These are phyloP conservation scores for Dynastes maya DNA, from an alignment of 2,888 invertebrate species.

Conservation along the genomic window DNA sequence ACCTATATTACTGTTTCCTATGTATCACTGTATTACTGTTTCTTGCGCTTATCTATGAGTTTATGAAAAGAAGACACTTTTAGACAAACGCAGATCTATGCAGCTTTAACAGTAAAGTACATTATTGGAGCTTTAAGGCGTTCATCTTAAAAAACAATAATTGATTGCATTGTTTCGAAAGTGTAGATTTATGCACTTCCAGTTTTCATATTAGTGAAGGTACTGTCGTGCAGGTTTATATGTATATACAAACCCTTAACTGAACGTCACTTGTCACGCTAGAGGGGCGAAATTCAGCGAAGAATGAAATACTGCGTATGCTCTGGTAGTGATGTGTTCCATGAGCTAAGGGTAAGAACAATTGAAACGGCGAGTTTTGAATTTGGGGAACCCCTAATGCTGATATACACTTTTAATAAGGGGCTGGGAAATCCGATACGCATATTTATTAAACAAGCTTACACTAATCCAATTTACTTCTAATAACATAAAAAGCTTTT, in stretches of 20 bases:
- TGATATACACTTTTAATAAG: conserved; percentile 42
- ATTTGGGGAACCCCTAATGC: conserved; percentile 35
- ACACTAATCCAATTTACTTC: conserved; percentile 39
- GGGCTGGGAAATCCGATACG: conserved; percentile 35
- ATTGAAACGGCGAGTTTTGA: conserved; percentile 18
- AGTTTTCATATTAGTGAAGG: too few relatives aligned
- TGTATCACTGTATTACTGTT: too few relatives aligned
- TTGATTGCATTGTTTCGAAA: too few relatives aligned
- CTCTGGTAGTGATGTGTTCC: neutral
- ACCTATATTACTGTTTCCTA: too few relatives aligned
- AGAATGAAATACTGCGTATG: conserved; percentile 8
- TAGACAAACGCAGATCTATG: too few relatives aligned
- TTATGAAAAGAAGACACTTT: too few relatives aligned
- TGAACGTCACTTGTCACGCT: conserved; percentile 45
- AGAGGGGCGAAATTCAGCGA: conserved; percentile 26
- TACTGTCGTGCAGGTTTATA: conserved; percentile 20
- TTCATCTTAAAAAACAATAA: too few relatives aligned
- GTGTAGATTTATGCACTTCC: too few relatives aligned
- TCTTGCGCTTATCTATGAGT: too few relatives aligned
- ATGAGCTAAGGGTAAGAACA: conserved; percentile 38
- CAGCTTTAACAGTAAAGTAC: too few relatives aligned
- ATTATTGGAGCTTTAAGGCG: too few relatives aligned
- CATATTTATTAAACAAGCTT: conserved; percentile 41
- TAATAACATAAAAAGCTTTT: conserved; percentile 39
- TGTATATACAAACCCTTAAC: conserved; percentile 17